Base-by-base conservation (phyloP, 2,113 vertebrate species). In the human region DNA sequence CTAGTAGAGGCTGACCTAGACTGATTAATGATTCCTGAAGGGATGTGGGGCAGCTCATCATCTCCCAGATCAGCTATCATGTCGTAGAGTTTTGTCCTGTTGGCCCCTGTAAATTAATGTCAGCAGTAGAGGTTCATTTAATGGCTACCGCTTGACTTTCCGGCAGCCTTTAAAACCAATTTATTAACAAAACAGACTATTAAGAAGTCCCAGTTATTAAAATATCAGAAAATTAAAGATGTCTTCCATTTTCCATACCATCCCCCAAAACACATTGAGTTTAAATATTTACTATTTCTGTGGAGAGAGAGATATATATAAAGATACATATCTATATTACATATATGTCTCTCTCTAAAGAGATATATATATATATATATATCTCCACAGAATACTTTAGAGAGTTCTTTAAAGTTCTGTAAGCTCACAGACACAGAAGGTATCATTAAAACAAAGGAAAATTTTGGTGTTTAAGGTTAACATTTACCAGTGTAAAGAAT, bases 1-100 rank as follows among this genome's bases (percentile, higher is more conserved):
- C 98, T 99, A 99, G 99, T 98, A 98, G 98, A 99, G 97, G 99
- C 98, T 98, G 99, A 98, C 98, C 98, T 98, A 98, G 99, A 98
- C 97, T 99, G 98, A 99, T 98, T 99, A 98, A 99, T 98, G 98
- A 99, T 95, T 99, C 98, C 98, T 98, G 98, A 98, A 98, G 98
- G 98, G 97, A 99, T 98, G 98, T 99, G 98, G 98, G 98, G 94
- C 98, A 99, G 98, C 97, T 99, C 98, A 98, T 99, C 99, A 98
- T 99, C 98, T 97, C 99, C 99, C 98, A 99, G 99, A 99, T 99
- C 98, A 98, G 99, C 98, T 98, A 99, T 99, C 98, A 99, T 99
- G 98, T 99, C 98, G 96, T 98, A 98, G 97, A 99, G 98, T 98
- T 99, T 99, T 98, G 98, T 99, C 98, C 98, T 99, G 98, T 98